These are phyloP conservation scores for Peromyscus maniculatus DNA, from an alignment of 2,113 vertebrate species.

Conservation along the genomic window DNA sequence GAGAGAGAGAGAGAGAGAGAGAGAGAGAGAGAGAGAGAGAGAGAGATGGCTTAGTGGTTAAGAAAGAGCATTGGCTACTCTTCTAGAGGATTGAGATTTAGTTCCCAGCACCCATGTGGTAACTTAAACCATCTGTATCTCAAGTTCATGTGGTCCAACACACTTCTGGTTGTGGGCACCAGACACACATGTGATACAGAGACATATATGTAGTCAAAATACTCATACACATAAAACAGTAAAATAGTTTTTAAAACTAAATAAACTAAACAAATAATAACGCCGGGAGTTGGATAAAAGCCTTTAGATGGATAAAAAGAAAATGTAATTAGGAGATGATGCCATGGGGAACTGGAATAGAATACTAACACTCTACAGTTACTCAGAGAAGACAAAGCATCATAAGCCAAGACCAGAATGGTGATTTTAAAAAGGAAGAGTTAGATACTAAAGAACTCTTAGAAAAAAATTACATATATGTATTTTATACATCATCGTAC, in stretches of 20 bases:
- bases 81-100: neutral
- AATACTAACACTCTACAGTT: neutral
- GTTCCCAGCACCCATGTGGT: neutral
- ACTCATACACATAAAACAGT: neutral
- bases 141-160: neutral
- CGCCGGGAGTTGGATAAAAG: neutral
- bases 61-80: neutral
- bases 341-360: neutral
- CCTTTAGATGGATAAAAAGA: neutral
- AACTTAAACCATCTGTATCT: neutral
- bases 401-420: neutral
- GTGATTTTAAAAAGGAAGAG: neutral
- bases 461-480: conserved; percentile 17
- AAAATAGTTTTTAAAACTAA: neutral
- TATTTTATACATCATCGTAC: neutral
- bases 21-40: neutral
- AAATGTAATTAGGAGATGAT: neutral
- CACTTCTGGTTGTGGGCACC: neutral
- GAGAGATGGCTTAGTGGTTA: neutral
- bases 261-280: neutral
- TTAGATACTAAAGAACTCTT: neutral
- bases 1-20: neutral
- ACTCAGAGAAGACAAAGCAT: neutral
- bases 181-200: neutral
- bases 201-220: neutral